phyloP scores from a whole-genome alignment of 2,888 invertebrate genomes.

The Cactoblastis cactorum region DNA sequence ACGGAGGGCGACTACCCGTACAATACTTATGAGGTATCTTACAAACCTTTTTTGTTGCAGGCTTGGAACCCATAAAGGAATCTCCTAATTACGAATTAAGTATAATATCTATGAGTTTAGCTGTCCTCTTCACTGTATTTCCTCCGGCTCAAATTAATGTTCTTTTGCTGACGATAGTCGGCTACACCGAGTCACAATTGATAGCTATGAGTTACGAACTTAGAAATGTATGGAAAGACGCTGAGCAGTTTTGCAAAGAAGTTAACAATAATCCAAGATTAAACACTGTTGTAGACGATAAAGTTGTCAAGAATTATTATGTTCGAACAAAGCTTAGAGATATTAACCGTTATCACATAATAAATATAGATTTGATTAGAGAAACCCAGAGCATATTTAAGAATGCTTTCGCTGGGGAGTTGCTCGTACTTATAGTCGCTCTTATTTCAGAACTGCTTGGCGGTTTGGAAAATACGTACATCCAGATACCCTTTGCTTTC shows the following conservation, averaged over 20 bases:
- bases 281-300: background rate
- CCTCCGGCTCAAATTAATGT: background rate
- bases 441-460: constrained; percentile 39
- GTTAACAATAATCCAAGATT: background rate
- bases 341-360: constrained; percentile 31
- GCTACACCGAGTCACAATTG: constrained; percentile 9
- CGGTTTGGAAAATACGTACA: constrained; percentile 42
- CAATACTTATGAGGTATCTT: no score
- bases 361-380: constrained; percentile 27
- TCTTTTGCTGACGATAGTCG: background rate
- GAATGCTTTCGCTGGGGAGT: constrained; percentile 38
- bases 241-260: background rate
- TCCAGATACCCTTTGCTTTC: constrained; percentile 40
- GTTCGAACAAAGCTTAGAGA: constrained; percentile 20
- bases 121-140: background rate
- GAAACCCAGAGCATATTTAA: constrained; percentile 35
- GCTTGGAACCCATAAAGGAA: background rate
- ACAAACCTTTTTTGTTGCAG: background rate
- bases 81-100: constrained; percentile 1
- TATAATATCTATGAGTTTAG: background rate
- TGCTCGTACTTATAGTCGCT: constrained; percentile 31
- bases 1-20: no score
- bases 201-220: background rate
- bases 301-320: background rate
- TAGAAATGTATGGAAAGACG: background rate